A percentile compares a stretch with the other conserved stretches of the same genome.
Evolutionary conservation across 2,888 invertebrate genomes (phyloP).

Genomic region (Drosophila diplacantha): DNA sequence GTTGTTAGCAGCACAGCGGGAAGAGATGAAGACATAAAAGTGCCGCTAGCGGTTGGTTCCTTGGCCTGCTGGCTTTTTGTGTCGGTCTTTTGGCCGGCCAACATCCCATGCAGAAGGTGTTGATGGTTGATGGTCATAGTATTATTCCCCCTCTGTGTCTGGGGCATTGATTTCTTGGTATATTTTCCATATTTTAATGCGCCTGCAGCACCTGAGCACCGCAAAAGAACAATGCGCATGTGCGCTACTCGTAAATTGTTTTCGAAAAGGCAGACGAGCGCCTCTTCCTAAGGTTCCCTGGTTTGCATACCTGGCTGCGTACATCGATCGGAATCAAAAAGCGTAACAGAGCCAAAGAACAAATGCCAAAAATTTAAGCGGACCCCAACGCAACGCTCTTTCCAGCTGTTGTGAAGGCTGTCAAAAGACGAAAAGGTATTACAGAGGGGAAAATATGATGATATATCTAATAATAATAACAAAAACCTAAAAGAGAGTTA

Average conservation of each 20-base stretch:
- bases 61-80: slow-evolving; percentile 49
- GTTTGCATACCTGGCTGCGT: slow-evolving; percentile 30
- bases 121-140: slow-evolving; percentile 64
- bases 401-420: slow-evolving; percentile 46
- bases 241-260: slow-evolving; percentile 59
- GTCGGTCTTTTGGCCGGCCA: slow-evolving; percentile 60
- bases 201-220: slow-evolving; percentile 25
- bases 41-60: slow-evolving; percentile 55
- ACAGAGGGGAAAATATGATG: slow-evolving; percentile 11
- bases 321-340: slow-evolving; percentile 74
- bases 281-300: slow-evolving; percentile 39
- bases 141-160: slow-evolving; percentile 11
- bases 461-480: background rate
- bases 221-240: slow-evolving; percentile 62
- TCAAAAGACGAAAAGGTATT: slow-evolving; percentile 29
- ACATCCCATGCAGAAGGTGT: slow-evolving; percentile 52
- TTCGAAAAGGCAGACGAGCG: slow-evolving; percentile 13
- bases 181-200: slow-evolving; percentile 24
- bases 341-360: slow-evolving; percentile 67
- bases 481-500: background rate
- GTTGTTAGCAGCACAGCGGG: slow-evolving; percentile 19
- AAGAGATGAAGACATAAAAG: slow-evolving; percentile 66
- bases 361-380: slow-evolving; percentile 65
- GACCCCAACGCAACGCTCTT: slow-evolving; percentile 21
- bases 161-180: slow-evolving; percentile 61